Base-by-base conservation (phyloP, 1,140 invertebrate genomes). In the Drosophila funebris region DNA sequence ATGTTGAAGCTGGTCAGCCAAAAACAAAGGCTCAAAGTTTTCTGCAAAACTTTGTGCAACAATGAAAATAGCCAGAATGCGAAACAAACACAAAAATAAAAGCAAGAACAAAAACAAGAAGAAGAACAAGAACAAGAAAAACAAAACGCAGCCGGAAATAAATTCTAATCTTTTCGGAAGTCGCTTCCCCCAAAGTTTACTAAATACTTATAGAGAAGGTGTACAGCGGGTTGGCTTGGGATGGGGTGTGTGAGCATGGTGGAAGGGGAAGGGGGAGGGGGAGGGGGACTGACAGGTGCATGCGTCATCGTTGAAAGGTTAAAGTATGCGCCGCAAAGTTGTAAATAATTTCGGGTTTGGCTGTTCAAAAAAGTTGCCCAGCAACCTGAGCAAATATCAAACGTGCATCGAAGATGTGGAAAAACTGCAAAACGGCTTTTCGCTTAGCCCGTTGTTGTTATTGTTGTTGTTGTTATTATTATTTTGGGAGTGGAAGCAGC, bases 341-440 rank as follows among this genome's bases (percentile, higher is more conserved):
- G 81, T 85, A 84, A 84, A 87, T 84, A 84, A 84, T 77, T 87
- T 84, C 82, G 73, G 78, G 77, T 76, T 81, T 81, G 78, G 74
- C 77, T 52, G 68, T 60, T 33, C 46, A 62, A 73, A 85, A 85
- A 84, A 85, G 63, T 87, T 84, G 81, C 76, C 69, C 61, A 62
- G 79, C 76, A 85, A 85, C 80, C 81, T 80, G 81, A 60, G 81
- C 81, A 72, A 85, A 84, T 84, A 84, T 87, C 81, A 84, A 84
- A 84, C 82, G 76, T 78, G 81, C 74, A 77, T 64, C 72, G 71
- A 76, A 76, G 74, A 74, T 72, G 69, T 72, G 75, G 75, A 79
- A 76, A 79, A 75, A 53, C 58, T 11, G 66, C 27, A 57, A 60
- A 58, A 36, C 67, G 22, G 50, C 50, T 70, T 63, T 63, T 53